Conservation (phyloP, 2,797 vertebrate genomes). For the Coregonus suidteri region DNA sequence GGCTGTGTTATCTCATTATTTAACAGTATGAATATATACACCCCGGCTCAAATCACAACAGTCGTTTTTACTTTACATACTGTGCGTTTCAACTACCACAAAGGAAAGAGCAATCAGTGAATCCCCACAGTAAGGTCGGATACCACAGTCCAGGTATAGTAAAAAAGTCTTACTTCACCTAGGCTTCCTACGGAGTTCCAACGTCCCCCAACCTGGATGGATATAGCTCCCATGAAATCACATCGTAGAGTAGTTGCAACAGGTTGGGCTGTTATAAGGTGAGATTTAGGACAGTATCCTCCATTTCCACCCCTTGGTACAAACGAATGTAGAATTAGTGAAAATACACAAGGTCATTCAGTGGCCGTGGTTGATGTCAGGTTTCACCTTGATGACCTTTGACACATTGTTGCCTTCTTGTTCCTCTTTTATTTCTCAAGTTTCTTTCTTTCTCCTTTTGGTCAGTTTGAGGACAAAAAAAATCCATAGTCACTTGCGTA, state of each 20-base stretch:
- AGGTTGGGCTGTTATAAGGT: not conserved
- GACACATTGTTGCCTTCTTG: not conserved
- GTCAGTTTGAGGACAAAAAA: not conserved
- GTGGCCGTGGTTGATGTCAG: not conserved
- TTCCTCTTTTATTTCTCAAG: not conserved
- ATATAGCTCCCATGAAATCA: conserved; percentile 56
- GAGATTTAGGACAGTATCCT: not conserved
- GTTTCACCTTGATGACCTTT: not conserved
- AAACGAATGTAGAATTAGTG: not conserved
- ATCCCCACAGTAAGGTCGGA: conserved; percentile 83
- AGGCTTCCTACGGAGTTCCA: conserved; percentile 75
- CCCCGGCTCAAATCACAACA: conserved; percentile 81
- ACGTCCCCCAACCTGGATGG: conserved; percentile 79
- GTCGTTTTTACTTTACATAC: conserved; percentile 75
- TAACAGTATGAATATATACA: conserved; percentile 87
- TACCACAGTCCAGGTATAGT: conserved; percentile 79
- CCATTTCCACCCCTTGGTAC: not conserved
- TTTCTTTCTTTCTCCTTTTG: too few relatives aligned
- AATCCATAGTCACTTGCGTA: not conserved
- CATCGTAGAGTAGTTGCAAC: not conserved
- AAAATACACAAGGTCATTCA: not conserved
- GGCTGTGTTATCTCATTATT: conserved; percentile 89
- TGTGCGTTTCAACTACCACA: conserved; percentile 73
- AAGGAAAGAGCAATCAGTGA: conserved; percentile 66
- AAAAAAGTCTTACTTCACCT: conserved; percentile 77